Percentiles rank a stretch among this genome's conserved stretches.
These are phyloP conservation scores for Epinephelus cyanopodus DNA, from an alignment of 2,113 vertebrate species.

Conservation along the genomic window DNA sequence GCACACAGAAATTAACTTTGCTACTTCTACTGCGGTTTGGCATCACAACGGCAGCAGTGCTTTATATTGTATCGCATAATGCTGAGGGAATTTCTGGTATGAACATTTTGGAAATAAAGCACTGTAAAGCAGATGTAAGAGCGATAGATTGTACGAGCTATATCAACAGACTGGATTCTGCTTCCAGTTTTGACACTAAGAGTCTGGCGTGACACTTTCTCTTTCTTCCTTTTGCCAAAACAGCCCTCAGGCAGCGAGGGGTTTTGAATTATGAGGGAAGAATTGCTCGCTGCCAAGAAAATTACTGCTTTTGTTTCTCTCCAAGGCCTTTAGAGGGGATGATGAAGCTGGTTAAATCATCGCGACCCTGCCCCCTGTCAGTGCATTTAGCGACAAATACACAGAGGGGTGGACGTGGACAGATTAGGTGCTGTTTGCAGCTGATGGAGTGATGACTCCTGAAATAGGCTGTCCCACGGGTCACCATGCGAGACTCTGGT, in stretches of 20 bases:
- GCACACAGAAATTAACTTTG: background rate
- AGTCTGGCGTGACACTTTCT: constrained; percentile 15
- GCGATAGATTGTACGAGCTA: background rate
- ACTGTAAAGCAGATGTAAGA: background rate
- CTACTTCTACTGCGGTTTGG: background rate
- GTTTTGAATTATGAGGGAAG: constrained; percentile 36
- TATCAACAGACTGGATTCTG: background rate
- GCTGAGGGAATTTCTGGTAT: background rate
- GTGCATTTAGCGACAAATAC: constrained; percentile 19
- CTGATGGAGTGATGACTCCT: constrained; percentile 52
- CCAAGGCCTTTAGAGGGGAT: constrained; percentile 21
- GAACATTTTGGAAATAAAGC: background rate
- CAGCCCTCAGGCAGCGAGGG: background rate
- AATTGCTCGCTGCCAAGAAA: constrained; percentile 52
- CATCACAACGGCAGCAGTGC: background rate
- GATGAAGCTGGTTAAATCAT: constrained; percentile 36
- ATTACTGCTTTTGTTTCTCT: constrained; percentile 45
- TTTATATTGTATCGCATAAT: background rate
- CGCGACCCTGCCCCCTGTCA: constrained; percentile 16
- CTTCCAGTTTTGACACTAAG: constrained; percentile 23
- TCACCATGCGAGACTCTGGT: constrained; percentile 19
- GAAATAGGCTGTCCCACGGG: constrained; percentile 54
- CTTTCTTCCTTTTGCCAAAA: constrained; percentile 17
- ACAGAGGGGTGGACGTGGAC: constrained; percentile 1
- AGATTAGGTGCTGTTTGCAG: constrained; percentile 11